A percentile compares a stretch with the other conserved stretches of the same genome.
Evolutionary conservation across 2,888 invertebrate genomes (phyloP).

Genomic region (Clitarchus hookeri): DNA sequence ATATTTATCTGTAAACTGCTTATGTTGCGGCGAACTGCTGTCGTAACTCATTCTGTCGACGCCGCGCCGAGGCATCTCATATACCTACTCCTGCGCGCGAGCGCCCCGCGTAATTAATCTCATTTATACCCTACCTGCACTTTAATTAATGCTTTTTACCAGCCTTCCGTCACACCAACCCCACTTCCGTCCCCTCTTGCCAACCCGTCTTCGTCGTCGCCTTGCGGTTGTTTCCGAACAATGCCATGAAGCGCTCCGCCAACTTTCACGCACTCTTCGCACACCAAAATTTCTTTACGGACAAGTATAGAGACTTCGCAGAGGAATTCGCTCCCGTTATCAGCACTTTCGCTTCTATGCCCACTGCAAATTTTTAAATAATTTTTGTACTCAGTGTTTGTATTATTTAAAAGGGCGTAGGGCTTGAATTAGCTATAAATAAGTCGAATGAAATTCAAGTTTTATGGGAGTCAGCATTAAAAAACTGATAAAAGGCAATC

Average conservation of each 20-base stretch:
- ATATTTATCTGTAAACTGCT: constrained; percentile 14
- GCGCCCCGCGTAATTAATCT: constrained; percentile 40
- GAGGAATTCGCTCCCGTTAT: too few species aligned
- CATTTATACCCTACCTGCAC: constrained; percentile 39
- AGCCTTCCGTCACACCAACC: constrained; percentile 22
- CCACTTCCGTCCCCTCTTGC: background rate
- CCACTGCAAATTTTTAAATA: too few species aligned
- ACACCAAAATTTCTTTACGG: background rate
- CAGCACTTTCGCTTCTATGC: too few species aligned
- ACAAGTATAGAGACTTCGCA: too few species aligned
- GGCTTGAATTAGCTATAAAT: too few species aligned
- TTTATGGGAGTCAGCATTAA: too few species aligned
- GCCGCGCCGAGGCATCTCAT: background rate
- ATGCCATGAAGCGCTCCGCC: background rate
- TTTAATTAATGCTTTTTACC: constrained; percentile 44
- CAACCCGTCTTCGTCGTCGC: background rate
- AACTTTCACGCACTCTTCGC: background rate
- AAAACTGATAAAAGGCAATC: too few species aligned
- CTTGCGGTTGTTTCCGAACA: background rate
- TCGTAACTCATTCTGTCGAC: background rate
- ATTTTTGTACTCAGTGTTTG: too few species aligned
- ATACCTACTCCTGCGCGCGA: background rate
- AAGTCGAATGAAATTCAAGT: too few species aligned
- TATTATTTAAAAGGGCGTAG: too few species aligned
- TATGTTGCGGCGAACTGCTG: constrained; percentile 9